Evolutionary conservation across 2,888 invertebrate species (phyloP).

Genomic region (Prosapia bicincta): DNA sequence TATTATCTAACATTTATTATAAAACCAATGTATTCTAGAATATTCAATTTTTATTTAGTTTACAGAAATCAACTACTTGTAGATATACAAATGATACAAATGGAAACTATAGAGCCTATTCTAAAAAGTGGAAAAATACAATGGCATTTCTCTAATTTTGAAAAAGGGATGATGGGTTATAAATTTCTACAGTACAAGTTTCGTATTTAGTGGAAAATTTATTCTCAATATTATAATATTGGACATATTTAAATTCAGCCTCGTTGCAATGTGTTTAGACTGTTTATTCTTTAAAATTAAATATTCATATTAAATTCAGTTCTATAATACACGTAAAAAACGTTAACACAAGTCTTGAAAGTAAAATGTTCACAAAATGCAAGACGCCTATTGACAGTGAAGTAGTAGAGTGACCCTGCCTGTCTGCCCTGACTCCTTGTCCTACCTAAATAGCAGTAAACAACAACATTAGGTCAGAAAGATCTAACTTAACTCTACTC

Average conservation of each 20-base stretch:
- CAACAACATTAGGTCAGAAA: background rate
- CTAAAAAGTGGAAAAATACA: too few relatives aligned
- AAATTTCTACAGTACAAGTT: background rate
- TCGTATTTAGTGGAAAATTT: background rate
- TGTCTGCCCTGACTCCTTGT: background rate
- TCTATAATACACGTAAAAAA: background rate
- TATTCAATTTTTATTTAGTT: too few relatives aligned
- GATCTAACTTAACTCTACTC: background rate
- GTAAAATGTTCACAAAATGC: background rate
- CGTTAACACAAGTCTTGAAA: background rate
- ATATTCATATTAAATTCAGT: background rate
- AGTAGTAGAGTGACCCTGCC: background rate
- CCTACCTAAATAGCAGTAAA: slow-evolving; percentile 2
- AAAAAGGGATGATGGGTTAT: background rate
- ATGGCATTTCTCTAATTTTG: too few relatives aligned
- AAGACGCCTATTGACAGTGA: background rate
- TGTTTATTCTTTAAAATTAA: background rate
- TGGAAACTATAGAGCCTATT: too few relatives aligned
- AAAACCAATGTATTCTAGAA: too few relatives aligned
- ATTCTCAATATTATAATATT: background rate
- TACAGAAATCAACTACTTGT: too few relatives aligned
- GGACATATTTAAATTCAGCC: background rate
- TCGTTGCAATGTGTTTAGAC: background rate
- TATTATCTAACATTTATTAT: too few relatives aligned
- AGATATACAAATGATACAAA: too few relatives aligned